Evolutionary conservation across 92 coral and sea anemone species (phyloP), one percentile per base, ranked within the genome.

Genomic region (Epizoanthus stellaris): DNA sequence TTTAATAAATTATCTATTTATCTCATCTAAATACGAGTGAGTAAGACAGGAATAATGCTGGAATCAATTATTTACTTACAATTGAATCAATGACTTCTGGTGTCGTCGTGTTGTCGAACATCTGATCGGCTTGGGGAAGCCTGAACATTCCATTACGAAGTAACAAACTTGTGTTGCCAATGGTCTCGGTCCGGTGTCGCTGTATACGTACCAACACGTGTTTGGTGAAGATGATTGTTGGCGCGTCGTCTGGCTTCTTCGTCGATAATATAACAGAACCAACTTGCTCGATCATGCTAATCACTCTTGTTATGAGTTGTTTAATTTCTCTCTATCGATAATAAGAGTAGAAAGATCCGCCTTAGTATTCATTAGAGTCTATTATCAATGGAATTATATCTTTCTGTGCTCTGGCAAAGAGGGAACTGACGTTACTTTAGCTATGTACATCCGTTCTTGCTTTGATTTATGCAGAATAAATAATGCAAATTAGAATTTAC

Each of bases 161-260:
- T 20, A 79, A 30, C 83, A 79, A 63, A 63, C 71, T 79, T n/a
- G 71, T 9, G 39, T 79, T 79, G n/a, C 71, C 72, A 42, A 79
- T 79, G 25, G 42, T 42, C 67, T 79, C 49, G 14, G 83, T 79
- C 72, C 72, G 65, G 30, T 79, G 83, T 23, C 83, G 72, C 17
- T 79, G 83, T 14, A 42, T 79, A 42, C 83, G 57, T 58, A 79
- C 70, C 6, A 79, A 70, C 72, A 79, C 72, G 72, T 79, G 71
- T 45, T 79, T 70, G 49, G 83, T 79, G 3, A 43, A 20, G 4
- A 79, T 79, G 38, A 79, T 63, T 60, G 72, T 79, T 16, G 83
- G 71, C 13, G 9, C 45, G 2, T 43, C 83, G 47, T 79, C 72
- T 1, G 72, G 83, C 21, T 4, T 63, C 66, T 79, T 79, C 20